Evolutionary conservation across 2,113 vertebrate species (phyloP).

Genomic region (Nycticorax nycticorax): DNA sequence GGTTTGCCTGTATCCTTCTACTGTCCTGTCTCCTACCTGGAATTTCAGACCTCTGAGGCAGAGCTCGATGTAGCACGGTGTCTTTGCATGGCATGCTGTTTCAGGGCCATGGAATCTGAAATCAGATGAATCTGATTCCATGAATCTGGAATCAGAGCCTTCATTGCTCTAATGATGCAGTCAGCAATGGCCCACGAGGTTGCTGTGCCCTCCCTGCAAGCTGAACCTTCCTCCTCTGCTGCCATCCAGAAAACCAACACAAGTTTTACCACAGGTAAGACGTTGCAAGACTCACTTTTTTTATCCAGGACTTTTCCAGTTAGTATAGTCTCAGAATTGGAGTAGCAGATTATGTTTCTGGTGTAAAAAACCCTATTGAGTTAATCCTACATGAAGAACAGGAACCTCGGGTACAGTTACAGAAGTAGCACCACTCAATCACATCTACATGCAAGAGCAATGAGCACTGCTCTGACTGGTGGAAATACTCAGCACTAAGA

Average conservation of each 20-base stretch:
- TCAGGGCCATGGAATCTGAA: too few relatives aligned
- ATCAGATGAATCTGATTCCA: too few relatives aligned
- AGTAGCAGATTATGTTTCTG: background rate
- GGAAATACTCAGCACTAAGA: background rate
- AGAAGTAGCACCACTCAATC: background rate
- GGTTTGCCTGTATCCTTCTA: background rate
- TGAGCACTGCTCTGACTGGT: background rate
- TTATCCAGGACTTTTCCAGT: background rate
- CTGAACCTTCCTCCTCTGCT: background rate
- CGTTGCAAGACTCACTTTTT: background rate
- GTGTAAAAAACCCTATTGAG: background rate
- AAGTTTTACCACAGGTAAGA: background rate
- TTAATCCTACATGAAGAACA: background rate
- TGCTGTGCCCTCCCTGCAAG: background rate
- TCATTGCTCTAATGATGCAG: background rate
- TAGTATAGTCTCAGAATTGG: background rate
- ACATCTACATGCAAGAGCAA: background rate
- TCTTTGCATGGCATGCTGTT: background rate
- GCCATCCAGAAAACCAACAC: background rate
- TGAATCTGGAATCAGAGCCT: background rate
- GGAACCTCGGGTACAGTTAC: background rate
- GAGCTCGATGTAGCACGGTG: fast-evolving
- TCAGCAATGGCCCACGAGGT: fast-evolving
- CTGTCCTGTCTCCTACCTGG: background rate
- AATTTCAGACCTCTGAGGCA: background rate